Conservation (phyloP, 2,888 invertebrate species). For the Morpho helenor region DNA sequence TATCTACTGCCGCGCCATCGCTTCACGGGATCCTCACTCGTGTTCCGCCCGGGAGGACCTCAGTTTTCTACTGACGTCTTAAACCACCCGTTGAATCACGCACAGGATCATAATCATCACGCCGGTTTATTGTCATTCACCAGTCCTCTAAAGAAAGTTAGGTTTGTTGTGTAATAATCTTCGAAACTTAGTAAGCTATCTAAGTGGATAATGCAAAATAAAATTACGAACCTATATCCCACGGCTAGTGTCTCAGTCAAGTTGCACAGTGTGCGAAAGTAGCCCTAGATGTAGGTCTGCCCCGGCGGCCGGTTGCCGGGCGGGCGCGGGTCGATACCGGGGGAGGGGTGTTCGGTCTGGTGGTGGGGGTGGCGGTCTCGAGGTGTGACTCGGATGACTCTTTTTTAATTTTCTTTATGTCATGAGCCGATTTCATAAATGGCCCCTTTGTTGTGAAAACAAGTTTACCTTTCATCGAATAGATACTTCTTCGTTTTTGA, state of each 20-base stretch:
- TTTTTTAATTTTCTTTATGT: conserved; percentile 39
- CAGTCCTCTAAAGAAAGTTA: too few relatives aligned
- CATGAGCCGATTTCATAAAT: conserved; percentile 25
- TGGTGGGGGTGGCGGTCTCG: conserved; percentile 3
- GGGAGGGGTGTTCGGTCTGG: background rate
- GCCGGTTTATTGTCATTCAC: too few relatives aligned
- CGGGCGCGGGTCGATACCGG: conserved; percentile 37
- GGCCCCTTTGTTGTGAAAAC: conserved; percentile 15
- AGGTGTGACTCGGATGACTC: conserved; percentile 20
- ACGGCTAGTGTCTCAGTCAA: background rate
- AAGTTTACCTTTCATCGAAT: conserved; percentile 5
- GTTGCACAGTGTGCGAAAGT: background rate
- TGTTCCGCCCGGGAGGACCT: too few relatives aligned
- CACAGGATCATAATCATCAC: too few relatives aligned
- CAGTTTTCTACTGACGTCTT: too few relatives aligned
- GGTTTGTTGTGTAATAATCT: too few relatives aligned
- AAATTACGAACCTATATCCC: background rate
- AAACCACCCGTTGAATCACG: too few relatives aligned
- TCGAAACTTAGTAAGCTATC: too few relatives aligned
- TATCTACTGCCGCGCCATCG: too few relatives aligned
- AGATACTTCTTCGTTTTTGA: conserved; percentile 7
- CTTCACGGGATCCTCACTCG: too few relatives aligned
- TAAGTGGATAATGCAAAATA: too few relatives aligned
- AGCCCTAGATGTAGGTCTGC: background rate
- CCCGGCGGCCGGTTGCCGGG: conserved; percentile 33